Evolutionary conservation across 1,140 invertebrate genomes (phyloP).

Genomic region (Archivesica marissinica): DNA sequence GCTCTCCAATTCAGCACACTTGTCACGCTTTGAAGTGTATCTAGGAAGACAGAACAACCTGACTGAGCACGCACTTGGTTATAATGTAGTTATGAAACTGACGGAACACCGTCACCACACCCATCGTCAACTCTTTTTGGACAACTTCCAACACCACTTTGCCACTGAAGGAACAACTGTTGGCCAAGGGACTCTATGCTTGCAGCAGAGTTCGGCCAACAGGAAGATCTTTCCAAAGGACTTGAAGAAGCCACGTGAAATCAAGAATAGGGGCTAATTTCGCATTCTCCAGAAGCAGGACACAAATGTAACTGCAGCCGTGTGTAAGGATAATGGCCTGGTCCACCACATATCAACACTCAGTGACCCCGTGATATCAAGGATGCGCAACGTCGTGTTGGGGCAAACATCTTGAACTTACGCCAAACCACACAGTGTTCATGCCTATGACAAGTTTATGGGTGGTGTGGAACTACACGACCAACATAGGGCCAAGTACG

Average conservation of each 20-base stretch:
- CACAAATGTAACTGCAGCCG: background rate
- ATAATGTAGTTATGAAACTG: too few species aligned
- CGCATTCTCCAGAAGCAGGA: background rate
- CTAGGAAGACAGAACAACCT: too few species aligned
- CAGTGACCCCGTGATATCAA: background rate
- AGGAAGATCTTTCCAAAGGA: background rate
- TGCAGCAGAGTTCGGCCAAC: background rate
- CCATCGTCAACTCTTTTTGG: too few species aligned
- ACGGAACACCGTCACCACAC: too few species aligned
- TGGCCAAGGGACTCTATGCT: background rate
- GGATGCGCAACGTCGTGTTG: background rate
- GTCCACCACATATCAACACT: background rate
- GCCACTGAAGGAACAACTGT: background rate
- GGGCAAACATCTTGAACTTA: background rate
- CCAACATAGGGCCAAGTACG: background rate
- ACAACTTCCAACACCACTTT: too few species aligned
- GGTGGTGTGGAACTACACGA: background rate
- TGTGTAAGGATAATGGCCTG: background rate
- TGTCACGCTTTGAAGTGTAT: too few species aligned
- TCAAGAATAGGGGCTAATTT: background rate
- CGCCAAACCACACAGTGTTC: background rate
- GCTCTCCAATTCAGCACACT: too few species aligned
- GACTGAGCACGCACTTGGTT: too few species aligned
- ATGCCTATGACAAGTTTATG: background rate
- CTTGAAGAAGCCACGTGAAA: background rate